Base-by-base conservation (phyloP, 2,113 vertebrate genomes). In the Panthera leo region DNA sequence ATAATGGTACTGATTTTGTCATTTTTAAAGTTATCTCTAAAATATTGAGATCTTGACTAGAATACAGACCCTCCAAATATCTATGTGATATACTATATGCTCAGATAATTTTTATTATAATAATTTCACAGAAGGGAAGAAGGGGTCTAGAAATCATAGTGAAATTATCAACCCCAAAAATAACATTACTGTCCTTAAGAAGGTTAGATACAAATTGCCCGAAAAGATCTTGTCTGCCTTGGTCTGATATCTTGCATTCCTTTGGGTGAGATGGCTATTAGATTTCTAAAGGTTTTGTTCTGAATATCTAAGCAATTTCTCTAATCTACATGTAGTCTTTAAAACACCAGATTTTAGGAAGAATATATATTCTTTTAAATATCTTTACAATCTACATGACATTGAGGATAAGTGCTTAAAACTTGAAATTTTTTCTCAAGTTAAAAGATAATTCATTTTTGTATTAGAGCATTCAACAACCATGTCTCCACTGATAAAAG, bases 1-100 rank as follows among this genome's bases (percentile, higher is more conserved):
- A 27, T 39, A 91, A 68, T 86, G 82, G 23, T 71, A 55, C 3
- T 65, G 51, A 58, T 61, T 84, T 55, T 92, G 29, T 85, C n/a
- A 61, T 83, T 85, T 96, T 97, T 79, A 4, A 94, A 84, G 1
- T 91, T 76, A 42, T 87, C 16, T 97, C 39, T 87, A 55, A 86
- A 78, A 36, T 87, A 55, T 13, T 73, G 2, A 82, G 7, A 87
- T 9, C 9, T 53, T 80, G 11, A 29, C 18, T 88, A 83, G 34
- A 85, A 61, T 19, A 85, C 3, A 95, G 36, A 13, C 36, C 51
- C 16, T 63, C 45, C n/a, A 83, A 67, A 96, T 94, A 73, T 68
- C 34, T 36, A 13, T 58, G 25, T 31, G 73, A 12, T 79, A 5
- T 58, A 70, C n/a, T 91, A 31, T 31, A 90, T 61, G 7, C n/a